These are phyloP conservation scores for Himalopsyche tibetana DNA, from an alignment of 2,888 invertebrate genomes.

Conservation along the genomic window DNA sequence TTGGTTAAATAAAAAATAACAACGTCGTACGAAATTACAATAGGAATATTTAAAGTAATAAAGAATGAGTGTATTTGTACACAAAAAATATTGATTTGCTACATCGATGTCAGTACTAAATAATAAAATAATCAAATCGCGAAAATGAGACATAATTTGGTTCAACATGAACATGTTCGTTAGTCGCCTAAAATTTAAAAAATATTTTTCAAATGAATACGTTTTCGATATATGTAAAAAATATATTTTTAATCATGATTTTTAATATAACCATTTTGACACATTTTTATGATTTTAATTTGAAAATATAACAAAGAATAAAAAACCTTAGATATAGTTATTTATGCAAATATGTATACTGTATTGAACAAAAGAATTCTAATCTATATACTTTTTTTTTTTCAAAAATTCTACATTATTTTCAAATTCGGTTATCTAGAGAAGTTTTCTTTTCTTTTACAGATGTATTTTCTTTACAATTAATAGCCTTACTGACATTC, in stretches of 20 bases:
- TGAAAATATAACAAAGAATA: constrained; percentile 45
- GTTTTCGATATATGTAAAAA: no score
- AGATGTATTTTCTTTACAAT: constrained; percentile 53
- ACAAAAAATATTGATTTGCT: constrained; percentile 48
- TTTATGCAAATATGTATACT: constrained; percentile 42
- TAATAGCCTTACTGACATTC: constrained; percentile 59
- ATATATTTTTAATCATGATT: not conserved
- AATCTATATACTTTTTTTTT: constrained; percentile 46
- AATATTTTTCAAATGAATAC: not conserved
- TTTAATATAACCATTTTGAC: constrained; percentile 13
- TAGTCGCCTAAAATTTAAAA: not conserved
- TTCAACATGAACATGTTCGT: constrained; percentile 4
- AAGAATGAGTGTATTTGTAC: constrained; percentile 60
- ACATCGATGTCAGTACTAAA: constrained; percentile 50
- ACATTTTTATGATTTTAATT: not conserved
- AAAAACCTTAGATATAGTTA: constrained; percentile 27
- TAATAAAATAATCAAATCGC: constrained; percentile 17
- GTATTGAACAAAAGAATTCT: constrained; percentile 41
- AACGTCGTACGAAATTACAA: constrained; percentile 25
- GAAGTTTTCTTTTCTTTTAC: constrained; percentile 62
- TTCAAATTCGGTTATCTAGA: constrained; percentile 65
- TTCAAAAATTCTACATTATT: constrained; percentile 55
- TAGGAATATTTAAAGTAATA: constrained; percentile 21
- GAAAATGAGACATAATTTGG: constrained; percentile 22
- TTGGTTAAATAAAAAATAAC: constrained; percentile 44